Percentiles rank a stretch among this genome's conserved stretches.
phyloP scores from a whole-genome alignment of 2,113 vertebrate genomes.

The Erythrolamprus reginae region DNA sequence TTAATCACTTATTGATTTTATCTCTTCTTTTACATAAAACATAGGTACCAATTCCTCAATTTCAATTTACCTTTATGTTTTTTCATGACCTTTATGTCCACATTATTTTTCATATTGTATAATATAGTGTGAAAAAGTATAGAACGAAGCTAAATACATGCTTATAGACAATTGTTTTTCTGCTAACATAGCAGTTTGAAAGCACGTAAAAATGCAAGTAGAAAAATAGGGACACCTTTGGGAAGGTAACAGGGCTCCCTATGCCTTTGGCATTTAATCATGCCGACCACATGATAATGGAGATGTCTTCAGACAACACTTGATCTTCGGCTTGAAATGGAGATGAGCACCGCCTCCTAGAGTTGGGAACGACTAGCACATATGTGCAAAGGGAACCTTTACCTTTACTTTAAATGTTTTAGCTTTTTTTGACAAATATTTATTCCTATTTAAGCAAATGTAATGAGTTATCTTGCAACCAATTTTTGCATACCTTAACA shows the following conservation, averaged over 20 bases:
- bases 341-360: too few relatives aligned
- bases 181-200: too few relatives aligned
- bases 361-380: too few relatives aligned
- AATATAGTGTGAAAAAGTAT: not conserved
- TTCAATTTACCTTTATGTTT: not conserved
- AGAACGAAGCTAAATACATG: not conserved
- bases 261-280: too few relatives aligned
- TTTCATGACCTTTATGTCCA: not conserved
- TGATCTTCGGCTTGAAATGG: too few relatives aligned
- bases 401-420: not conserved
- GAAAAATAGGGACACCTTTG: too few relatives aligned
- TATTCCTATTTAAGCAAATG: not conserved
- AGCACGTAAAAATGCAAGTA: too few relatives aligned
- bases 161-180: not conserved
- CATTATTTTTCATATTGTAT: not conserved
- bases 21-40: not conserved
- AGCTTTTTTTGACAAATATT: not conserved
- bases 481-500: not conserved
- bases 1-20: not conserved
- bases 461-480: not conserved
- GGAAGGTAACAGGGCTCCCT: too few relatives aligned
- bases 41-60: not conserved
- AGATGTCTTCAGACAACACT: too few relatives aligned
- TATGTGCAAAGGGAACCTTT: too few relatives aligned
- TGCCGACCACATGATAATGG: too few relatives aligned